Percentiles rank a stretch among this genome's conserved stretches.
Evolutionary conservation across 2,797 vertebrate species (phyloP).

Genomic region (Cuniculus paca): DNA sequence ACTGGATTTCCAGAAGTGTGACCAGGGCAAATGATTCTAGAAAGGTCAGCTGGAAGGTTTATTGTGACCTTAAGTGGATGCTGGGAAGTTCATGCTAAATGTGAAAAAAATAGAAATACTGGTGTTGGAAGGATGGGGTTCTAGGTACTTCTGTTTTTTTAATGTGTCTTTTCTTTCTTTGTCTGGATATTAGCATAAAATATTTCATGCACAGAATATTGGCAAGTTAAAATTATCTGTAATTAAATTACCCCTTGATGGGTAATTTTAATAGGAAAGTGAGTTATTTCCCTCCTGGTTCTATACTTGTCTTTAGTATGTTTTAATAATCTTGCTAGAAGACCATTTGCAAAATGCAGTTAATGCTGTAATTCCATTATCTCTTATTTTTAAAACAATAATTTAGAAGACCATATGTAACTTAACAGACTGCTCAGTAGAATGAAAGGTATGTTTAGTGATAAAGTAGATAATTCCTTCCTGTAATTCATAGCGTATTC

Average conservation of each 20-base stretch:
- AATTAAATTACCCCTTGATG: background rate
- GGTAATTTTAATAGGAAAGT: background rate
- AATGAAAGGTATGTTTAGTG: background rate
- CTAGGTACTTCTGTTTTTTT: background rate
- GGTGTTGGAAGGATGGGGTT: background rate
- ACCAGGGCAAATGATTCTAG: background rate
- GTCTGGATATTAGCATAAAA: background rate
- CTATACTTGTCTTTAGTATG: conserved; percentile 29
- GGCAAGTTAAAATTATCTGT: background rate
- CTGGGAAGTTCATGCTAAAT: background rate
- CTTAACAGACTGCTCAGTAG: background rate
- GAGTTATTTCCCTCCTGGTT: background rate
- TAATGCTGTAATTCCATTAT: conserved; percentile 1
- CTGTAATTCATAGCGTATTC: background rate
- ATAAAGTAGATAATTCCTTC: conserved; percentile 25
- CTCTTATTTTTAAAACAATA: conserved; percentile 65
- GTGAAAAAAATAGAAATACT: background rate
- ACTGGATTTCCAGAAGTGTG: background rate
- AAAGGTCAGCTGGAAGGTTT: background rate
- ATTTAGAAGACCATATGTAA: background rate
- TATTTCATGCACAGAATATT: background rate
- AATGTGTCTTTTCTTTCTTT: background rate
- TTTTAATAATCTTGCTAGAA: background rate
- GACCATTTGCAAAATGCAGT: conserved; percentile 14
- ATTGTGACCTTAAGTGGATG: background rate